Percentiles rank a stretch among this genome's conserved stretches.
Conservation (phyloP, 2,888 invertebrate species). For the Calliopum simillimum region DNA sequence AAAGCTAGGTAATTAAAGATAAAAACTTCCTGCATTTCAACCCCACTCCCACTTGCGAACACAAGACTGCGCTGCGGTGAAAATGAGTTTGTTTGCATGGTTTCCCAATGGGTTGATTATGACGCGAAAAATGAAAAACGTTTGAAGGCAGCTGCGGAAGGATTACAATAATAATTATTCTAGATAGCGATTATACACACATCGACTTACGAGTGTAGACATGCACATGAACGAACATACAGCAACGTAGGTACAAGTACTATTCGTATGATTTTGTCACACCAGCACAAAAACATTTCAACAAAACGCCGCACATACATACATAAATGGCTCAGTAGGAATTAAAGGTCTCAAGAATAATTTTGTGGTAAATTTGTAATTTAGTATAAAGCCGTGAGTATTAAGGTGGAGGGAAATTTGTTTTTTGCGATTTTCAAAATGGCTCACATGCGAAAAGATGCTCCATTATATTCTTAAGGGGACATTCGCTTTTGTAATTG, state of each 20-base stretch:
- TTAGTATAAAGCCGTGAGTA: too few species aligned
- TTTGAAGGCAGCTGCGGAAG: constrained; percentile 36
- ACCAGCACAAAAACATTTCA: constrained; percentile 5
- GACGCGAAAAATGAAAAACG: constrained; percentile 15
- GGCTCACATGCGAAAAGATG: too few species aligned
- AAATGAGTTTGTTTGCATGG: constrained; percentile 16
- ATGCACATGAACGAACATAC: constrained; percentile 8
- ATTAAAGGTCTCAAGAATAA: too few species aligned
- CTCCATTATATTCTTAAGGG: too few species aligned
- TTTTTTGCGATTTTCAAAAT: too few species aligned
- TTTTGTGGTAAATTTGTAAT: too few species aligned
- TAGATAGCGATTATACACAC: constrained; percentile 37
- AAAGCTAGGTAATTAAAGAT: constrained; percentile 41
- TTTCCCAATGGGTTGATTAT: constrained; percentile 32
- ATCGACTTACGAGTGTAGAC: constrained; percentile 14
- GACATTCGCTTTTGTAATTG: too few species aligned
- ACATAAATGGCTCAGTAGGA: not conserved
- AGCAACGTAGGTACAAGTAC: too few species aligned
- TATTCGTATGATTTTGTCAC: not conserved
- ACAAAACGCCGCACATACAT: constrained; percentile 19
- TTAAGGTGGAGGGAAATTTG: too few species aligned
- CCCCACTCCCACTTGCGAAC: not conserved
- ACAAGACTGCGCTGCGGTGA: not conserved
- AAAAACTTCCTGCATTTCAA: not conserved
- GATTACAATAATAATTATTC: constrained; percentile 44